Conservation (phyloP, 2,797 vertebrate genomes). For the Falco berigora region DNA sequence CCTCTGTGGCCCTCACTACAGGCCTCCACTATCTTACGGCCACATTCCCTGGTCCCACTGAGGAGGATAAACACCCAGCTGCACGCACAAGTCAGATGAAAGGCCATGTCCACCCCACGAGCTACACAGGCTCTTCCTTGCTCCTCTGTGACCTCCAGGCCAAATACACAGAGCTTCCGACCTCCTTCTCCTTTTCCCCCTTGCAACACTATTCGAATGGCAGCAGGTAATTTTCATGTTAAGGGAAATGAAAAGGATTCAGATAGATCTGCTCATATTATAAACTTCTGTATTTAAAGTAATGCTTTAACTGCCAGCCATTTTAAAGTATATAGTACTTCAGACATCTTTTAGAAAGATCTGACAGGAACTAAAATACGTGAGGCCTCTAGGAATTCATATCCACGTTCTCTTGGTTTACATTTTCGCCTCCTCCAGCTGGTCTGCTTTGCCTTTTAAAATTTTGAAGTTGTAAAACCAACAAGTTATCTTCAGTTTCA, state of each 20-base stretch:
- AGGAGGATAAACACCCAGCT: background rate
- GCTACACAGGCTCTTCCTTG: background rate
- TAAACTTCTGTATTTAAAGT: background rate
- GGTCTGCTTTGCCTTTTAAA: background rate
- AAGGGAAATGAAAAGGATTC: background rate
- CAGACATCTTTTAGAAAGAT: background rate
- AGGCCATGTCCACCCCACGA: rapidly evolving
- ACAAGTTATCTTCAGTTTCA: constrained; percentile 10
- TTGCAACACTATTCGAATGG: background rate
- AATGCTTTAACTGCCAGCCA: background rate
- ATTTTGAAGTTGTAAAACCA: constrained; percentile 11
- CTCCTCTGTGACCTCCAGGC: background rate
- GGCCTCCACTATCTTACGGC: background rate
- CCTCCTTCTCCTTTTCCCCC: background rate
- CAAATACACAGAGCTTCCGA: background rate
- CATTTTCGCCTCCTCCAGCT: background rate
- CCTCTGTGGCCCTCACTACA: background rate
- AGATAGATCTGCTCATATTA: background rate
- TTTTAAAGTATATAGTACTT: background rate
- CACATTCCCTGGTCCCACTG: background rate
- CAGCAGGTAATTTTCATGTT: background rate
- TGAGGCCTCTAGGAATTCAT: background rate
- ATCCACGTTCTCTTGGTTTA: constrained; percentile 6
- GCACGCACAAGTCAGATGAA: background rate
- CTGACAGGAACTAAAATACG: background rate